Conservation (phyloP, 2,113 vertebrate species). For the rabbit (Oryctolagus cuniculus) region mOryCun1.1 NC_091440.1:70495501-70496000, state of each 20-base stretch:
- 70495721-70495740: not conserved
- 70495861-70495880: slow-evolving; percentile 50
- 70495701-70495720: not conserved
- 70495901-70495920: slow-evolving; percentile 64
- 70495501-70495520: not conserved
- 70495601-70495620: not conserved
- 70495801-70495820: slow-evolving; percentile 18
- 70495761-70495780: not conserved
- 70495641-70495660: not conserved
- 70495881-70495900: not conserved
- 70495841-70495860: slow-evolving; percentile 42
- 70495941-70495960: slow-evolving; percentile 19
- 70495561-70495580: not conserved
- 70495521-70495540: not conserved
- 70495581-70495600: not conserved
- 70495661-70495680: not conserved
- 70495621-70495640: not conserved
- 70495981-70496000: slow-evolving; percentile 7
- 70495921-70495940: slow-evolving; percentile 18
- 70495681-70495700: not conserved
- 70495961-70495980: slow-evolving; percentile 30
- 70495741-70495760: not conserved
- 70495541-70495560: not conserved
- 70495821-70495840: not conserved
- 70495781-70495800: not conserved